Evolutionary conservation across 2,888 invertebrate genomes (phyloP).

Genomic region (Caenorhabditis uteleia): DNA sequence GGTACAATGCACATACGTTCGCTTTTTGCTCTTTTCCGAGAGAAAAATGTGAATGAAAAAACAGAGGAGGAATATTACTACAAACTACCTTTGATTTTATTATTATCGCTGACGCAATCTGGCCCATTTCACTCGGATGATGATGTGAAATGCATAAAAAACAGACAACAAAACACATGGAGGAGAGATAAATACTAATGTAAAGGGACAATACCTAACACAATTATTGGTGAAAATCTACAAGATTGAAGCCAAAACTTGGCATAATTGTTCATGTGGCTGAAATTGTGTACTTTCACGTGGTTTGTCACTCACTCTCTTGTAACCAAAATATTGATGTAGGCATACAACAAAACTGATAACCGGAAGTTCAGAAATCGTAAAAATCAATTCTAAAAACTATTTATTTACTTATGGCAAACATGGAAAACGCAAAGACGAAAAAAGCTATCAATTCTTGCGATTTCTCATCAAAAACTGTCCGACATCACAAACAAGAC

Average conservation of each 20-base stretch:
- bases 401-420: not conserved
- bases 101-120: no score
- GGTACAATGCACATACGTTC: conserved; percentile 18
- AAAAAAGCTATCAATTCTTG: not conserved
- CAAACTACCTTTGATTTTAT: not conserved
- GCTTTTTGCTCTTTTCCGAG: not conserved
- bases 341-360: not conserved
- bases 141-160: no score
- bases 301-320: no score
- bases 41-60: conserved; percentile 9
- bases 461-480: conserved; percentile 17
- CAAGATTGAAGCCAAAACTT: no score
- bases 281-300: no score
- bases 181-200: no score
- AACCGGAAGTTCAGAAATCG: conserved; percentile 3
- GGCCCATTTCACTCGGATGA: no score
- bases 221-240: no score
- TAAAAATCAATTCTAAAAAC: not conserved
- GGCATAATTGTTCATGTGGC: no score
- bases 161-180: no score
- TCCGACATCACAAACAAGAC: conserved; percentile 39
- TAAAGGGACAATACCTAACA: no score
- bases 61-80: not conserved
- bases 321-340: not conserved
- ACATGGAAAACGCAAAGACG: no score